These are phyloP conservation scores for Taxidea taxus DNA, from an alignment of 2,113 vertebrate genomes.

Conservation along the genomic window DNA sequence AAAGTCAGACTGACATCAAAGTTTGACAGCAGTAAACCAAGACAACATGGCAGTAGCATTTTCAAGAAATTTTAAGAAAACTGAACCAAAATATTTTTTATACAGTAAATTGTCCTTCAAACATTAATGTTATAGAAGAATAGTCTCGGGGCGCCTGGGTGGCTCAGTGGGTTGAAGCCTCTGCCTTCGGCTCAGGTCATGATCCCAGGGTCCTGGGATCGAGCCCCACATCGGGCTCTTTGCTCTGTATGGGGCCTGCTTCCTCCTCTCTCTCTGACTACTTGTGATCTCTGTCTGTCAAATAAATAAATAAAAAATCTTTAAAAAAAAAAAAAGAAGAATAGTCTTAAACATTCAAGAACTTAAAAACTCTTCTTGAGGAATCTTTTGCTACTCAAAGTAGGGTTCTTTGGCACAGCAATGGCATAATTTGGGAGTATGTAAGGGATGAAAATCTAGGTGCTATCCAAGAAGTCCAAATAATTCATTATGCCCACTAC, in stretches of 20 bases:
- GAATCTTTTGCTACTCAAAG: neutral
- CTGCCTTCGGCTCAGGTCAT: no score
- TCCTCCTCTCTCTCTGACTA: no score
- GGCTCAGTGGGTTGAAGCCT: no score
- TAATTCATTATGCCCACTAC: neutral
- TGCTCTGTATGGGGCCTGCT: no score
- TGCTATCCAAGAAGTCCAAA: neutral
- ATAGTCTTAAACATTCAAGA: neutral
- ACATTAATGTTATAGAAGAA: neutral
- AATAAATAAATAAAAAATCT: no score
- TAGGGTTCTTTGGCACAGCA: neutral
- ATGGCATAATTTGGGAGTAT: fast-evolving
- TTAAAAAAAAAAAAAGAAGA: no score
- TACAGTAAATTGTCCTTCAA: neutral
- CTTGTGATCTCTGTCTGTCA: no score
- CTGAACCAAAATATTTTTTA: neutral
- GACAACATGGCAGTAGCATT: neutral
- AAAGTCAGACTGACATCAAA: neutral
- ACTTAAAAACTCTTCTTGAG: neutral
- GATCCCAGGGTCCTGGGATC: no score
- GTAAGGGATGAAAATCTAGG: neutral
- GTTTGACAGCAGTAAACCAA: neutral
- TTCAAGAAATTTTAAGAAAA: neutral
- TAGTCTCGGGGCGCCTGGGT: no score
- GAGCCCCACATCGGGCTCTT: no score